A percentile compares a stretch with the other conserved stretches of the same genome.
Conservation (phyloP, 2,797 vertebrate species). For the Ispidina picta region DNA sequence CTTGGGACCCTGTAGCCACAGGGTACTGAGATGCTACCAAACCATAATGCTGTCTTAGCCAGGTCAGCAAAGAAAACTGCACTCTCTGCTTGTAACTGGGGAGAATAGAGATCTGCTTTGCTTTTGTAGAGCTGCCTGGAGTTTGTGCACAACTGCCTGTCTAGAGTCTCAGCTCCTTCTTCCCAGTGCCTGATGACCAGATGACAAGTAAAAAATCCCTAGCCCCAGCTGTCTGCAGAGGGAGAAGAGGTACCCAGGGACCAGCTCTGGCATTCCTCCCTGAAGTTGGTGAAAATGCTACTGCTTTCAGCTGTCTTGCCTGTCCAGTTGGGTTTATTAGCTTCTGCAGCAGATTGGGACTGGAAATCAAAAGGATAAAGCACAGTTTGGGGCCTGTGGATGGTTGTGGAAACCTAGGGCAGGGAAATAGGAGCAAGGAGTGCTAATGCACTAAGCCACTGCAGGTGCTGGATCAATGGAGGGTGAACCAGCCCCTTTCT, state of each 20-base stretch:
- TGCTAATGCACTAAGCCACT: neutral
- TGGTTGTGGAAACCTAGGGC: neutral
- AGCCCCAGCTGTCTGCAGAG: neutral
- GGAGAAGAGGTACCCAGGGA: neutral
- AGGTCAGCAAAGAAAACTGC: neutral
- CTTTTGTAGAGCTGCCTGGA: neutral
- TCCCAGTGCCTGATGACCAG: neutral
- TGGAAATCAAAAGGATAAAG: conserved; percentile 11
- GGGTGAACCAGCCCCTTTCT: neutral
- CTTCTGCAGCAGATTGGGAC: conserved; percentile 4
- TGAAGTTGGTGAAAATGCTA: neutral
- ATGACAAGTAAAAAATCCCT: conserved; percentile 18
- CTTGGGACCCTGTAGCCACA: neutral
- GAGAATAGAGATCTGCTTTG: neutral
- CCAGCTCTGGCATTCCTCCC: neutral
- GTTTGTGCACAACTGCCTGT: neutral
- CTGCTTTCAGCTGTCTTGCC: conserved; percentile 16
- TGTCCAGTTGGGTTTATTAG: neutral
- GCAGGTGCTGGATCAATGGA: conserved; percentile 1
- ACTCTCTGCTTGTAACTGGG: neutral
- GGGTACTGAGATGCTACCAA: neutral
- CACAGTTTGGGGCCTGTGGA: neutral
- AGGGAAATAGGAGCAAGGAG: neutral
- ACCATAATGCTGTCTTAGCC: neutral
- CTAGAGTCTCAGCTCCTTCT: neutral